Percentiles rank a stretch among this genome's conserved stretches.
These are phyloP conservation scores for Myioborus melanocephalus DNA, from an alignment of 2,797 vertebrate species.

Conservation along the genomic window DNA sequence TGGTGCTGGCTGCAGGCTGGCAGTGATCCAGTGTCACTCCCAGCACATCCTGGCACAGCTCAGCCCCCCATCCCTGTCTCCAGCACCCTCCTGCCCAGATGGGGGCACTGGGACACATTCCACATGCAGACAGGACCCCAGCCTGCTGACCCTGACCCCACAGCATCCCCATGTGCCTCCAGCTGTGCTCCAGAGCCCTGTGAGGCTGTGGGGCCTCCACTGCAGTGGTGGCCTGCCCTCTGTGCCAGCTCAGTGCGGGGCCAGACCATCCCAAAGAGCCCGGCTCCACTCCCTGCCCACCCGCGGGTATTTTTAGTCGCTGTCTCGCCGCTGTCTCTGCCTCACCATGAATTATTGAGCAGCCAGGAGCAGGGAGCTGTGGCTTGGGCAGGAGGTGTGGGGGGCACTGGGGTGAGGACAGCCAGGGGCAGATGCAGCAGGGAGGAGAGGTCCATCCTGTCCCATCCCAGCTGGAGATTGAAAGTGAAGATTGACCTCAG, in stretches of 20 bases:
- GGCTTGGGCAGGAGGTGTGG: accelerated
- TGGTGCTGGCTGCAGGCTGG: background rate
- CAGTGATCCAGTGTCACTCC: background rate
- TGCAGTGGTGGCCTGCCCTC: background rate
- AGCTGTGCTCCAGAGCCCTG: background rate
- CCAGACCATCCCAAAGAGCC: background rate
- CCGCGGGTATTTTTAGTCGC: background rate
- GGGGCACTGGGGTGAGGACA: background rate
- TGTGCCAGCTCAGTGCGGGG: background rate
- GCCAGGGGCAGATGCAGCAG: accelerated
- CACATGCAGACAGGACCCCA: background rate
- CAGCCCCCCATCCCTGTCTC: background rate
- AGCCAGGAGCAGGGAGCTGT: background rate
- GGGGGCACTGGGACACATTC: background rate
- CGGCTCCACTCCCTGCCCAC: background rate
- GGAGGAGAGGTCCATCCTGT: background rate
- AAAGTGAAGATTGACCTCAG: background rate
- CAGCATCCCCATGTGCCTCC: background rate
- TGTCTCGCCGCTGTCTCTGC: background rate
- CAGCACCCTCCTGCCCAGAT: background rate
- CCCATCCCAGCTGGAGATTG: background rate
- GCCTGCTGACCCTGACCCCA: background rate
- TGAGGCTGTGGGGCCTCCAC: accelerated
- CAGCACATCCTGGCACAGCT: accelerated
- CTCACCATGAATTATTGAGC: slow-evolving; percentile 17